phyloP scores from a whole-genome alignment of 2,113 vertebrate genomes.

The Galbula dea region DNA sequence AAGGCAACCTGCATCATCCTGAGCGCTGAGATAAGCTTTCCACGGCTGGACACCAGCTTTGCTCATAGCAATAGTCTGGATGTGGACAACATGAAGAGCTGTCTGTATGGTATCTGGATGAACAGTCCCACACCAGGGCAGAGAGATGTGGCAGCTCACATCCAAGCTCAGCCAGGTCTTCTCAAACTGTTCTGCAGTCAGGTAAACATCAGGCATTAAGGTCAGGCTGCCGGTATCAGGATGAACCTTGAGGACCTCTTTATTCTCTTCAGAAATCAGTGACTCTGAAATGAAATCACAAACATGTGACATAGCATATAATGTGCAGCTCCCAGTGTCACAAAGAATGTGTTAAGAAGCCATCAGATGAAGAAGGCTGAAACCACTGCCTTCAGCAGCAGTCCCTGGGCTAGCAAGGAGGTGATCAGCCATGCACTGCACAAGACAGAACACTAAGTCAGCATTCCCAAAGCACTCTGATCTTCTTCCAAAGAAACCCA shows the following conservation, averaged over 20 bases:
- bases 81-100: conserved; percentile 86
- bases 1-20: conserved; percentile 74
- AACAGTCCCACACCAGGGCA: conserved; percentile 66
- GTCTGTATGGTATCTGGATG: conserved; percentile 81
- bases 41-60: conserved; percentile 77
- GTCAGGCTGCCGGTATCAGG: conserved; percentile 44
- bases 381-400: background rate
- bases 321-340: background rate
- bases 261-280: conserved; percentile 47
- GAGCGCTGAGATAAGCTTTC: conserved; percentile 90
- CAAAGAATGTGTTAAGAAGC: background rate
- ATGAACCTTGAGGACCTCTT: conserved; percentile 37
- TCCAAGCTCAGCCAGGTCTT: conserved; percentile 74
- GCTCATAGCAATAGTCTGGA: conserved; percentile 91
- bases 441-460: background rate
- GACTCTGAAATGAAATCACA: conserved; percentile 60
- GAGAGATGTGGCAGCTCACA: conserved; percentile 48
- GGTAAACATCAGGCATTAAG: conserved; percentile 61
- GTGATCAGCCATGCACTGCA: background rate
- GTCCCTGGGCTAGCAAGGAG: background rate
- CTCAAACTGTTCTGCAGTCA: conserved; percentile 81
- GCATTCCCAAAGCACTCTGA: background rate
- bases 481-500: background rate
- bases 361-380: background rate
- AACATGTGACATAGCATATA: background rate